phyloP scores from a whole-genome alignment of 2,797 vertebrate genomes.

The Spondyliosoma cantharus region DNA sequence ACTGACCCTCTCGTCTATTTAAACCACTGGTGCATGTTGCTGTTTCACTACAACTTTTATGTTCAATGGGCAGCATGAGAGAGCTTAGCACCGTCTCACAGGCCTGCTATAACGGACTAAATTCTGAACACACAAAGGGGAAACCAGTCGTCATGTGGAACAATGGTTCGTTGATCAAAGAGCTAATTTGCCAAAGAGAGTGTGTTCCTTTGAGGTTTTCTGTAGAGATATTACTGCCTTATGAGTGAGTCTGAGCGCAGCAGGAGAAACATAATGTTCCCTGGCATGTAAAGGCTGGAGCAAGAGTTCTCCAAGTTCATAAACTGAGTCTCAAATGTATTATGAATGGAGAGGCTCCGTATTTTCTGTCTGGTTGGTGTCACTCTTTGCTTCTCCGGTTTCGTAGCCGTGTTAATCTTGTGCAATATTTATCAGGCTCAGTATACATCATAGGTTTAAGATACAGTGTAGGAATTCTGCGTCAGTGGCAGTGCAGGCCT shows the following conservation, averaged over 20 bases:
- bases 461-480: constrained; percentile 28
- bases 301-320: constrained; percentile 69
- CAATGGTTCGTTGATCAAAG: constrained; percentile 70
- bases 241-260: constrained; percentile 47
- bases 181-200: constrained; percentile 67
- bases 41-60: constrained; percentile 35
- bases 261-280: constrained; percentile 64
- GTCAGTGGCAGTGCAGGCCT: constrained; percentile 28
- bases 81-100: constrained; percentile 7
- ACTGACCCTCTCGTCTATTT: background rate
- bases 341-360: constrained; percentile 47
- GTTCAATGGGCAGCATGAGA: constrained; percentile 32
- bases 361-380: constrained; percentile 52
- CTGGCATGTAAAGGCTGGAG: constrained; percentile 59
- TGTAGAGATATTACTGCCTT: constrained; percentile 59
- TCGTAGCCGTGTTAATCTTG: constrained; percentile 34
- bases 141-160: constrained; percentile 48
- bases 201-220: constrained; percentile 61
- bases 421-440: constrained; percentile 64
- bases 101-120: background rate
- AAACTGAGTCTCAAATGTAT: constrained; percentile 66
- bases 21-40: background rate
- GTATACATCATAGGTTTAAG: constrained; percentile 46
- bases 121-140: constrained; percentile 41
- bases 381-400: constrained; percentile 49